Conservation (phyloP, 2,113 vertebrate genomes). For the Athene cunicularia region DNA sequence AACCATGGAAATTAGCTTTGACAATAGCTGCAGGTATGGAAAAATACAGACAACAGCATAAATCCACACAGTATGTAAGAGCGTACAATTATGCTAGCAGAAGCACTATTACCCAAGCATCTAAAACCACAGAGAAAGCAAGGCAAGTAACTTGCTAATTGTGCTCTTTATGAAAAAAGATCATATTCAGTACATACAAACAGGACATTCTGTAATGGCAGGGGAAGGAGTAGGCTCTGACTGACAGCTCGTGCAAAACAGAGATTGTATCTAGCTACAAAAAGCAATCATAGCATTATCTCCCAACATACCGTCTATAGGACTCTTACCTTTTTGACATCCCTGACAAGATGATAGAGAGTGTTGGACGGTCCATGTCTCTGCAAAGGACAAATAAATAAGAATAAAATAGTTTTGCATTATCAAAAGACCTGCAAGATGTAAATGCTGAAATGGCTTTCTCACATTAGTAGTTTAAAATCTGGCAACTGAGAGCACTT, state of each 20-base stretch:
- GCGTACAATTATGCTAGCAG: slow-evolving; percentile 20
- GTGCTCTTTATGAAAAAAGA: slow-evolving; percentile 41
- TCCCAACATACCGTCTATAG: slow-evolving; percentile 68
- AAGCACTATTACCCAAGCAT: slow-evolving; percentile 65
- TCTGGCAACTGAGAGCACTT: neutral
- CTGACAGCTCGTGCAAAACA: slow-evolving; percentile 77
- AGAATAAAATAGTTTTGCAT: slow-evolving; percentile 59
- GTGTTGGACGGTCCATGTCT: slow-evolving; percentile 98
- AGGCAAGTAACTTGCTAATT: slow-evolving; percentile 28
- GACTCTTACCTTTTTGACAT: slow-evolving; percentile 97
- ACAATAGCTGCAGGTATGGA: slow-evolving; percentile 5
- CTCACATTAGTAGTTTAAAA: neutral
- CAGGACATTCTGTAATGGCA: neutral
- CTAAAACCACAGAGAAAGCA: slow-evolving; percentile 56
- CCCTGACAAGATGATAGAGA: slow-evolving; percentile 96
- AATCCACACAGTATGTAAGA: slow-evolving; percentile 43
- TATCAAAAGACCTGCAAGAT: neutral
- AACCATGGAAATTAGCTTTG: slow-evolving; percentile 26
- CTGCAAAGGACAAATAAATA: slow-evolving; percentile 78
- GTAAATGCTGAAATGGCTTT: neutral
- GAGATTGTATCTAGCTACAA: slow-evolving; percentile 52
- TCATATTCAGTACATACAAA: neutral
- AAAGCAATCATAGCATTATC: slow-evolving; percentile 39
- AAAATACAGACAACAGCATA: slow-evolving; percentile 56
- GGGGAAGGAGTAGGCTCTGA: neutral